Percentiles rank a stretch among this genome's conserved stretches.
phyloP scores from a whole-genome alignment of 2,888 invertebrate species.

The Brachylomia viminalis region DNA sequence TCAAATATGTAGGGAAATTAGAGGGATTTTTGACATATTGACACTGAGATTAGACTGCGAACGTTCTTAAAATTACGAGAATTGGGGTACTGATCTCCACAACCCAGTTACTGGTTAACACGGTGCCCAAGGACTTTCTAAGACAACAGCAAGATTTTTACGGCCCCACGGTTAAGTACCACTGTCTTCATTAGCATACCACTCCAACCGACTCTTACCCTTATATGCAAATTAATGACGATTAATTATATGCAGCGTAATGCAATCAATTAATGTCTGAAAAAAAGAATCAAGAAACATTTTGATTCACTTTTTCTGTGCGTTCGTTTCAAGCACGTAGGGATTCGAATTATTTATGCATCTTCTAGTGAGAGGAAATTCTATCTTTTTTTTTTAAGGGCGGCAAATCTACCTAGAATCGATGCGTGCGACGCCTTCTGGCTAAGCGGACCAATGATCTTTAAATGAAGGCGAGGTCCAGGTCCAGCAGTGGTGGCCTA shows the following conservation, averaged over 20 bases:
- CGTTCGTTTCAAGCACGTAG: background rate
- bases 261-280: constrained; percentile 25
- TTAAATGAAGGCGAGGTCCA: background rate
- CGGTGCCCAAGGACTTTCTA: background rate
- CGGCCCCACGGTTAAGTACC: background rate
- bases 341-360: constrained; percentile 1
- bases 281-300: constrained; percentile 12
- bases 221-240: constrained; percentile 37
- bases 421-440: background rate
- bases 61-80: too few relatives aligned
- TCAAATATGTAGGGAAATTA: too few relatives aligned
- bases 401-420: background rate
- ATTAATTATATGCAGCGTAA: constrained; percentile 35
- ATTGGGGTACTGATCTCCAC: background rate
- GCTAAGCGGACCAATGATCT: background rate
- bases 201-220: background rate
- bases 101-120: background rate
- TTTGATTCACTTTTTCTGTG: constrained; percentile 5
- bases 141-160: background rate
- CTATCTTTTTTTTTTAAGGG: background rate
- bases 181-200: constrained; percentile 25
- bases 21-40: too few relatives aligned
- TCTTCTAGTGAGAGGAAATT: background rate
- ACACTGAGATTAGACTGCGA: too few relatives aligned
- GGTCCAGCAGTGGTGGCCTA: background rate